A percentile compares a stretch with the other conserved stretches of the same genome.
Conservation (phyloP, 2,797 vertebrate genomes). For the Tokudaia muenninki region DNA sequence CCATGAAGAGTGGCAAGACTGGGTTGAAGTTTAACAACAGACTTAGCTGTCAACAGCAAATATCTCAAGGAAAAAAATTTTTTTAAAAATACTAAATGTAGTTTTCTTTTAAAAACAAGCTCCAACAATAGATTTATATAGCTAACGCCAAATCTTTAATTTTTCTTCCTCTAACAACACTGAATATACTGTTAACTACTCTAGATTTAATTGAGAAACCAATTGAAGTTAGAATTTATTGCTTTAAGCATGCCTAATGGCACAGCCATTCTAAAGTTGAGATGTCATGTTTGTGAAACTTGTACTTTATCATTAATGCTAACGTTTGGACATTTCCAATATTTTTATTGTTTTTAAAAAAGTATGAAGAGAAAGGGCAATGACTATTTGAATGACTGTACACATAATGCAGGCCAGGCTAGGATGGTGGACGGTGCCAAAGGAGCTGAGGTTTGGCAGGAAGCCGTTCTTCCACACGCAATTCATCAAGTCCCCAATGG, state of each 20-base stretch:
- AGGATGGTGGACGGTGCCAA: neutral
- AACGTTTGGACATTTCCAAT: constrained; percentile 51
- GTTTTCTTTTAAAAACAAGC: neutral
- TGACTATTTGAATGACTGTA: neutral
- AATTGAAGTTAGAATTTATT: neutral
- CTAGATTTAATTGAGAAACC: constrained; percentile 42
- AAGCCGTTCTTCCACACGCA: neutral
- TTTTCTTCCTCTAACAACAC: neutral
- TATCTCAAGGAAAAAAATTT: neutral
- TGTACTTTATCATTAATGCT: neutral
- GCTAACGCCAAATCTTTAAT: neutral
- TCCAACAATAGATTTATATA: neutral
- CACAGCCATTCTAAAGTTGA: neutral
- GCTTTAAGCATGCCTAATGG: neutral
- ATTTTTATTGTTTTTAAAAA: constrained; percentile 52
- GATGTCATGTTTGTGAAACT: neutral
- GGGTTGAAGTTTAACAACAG: neutral
- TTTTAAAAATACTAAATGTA: neutral
- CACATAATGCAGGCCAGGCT: neutral
- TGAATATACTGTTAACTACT: neutral
- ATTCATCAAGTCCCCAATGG: neutral
- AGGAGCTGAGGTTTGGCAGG: constrained; percentile 3
- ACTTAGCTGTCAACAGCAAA: neutral
- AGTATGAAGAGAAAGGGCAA: constrained; percentile 28
- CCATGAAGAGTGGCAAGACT: neutral